A percentile compares a stretch with the other conserved stretches of the same genome.
These are phyloP conservation scores for Spodoptera exigua DNA, from an alignment of 2,888 invertebrate genomes.

Conservation along the genomic window DNA sequence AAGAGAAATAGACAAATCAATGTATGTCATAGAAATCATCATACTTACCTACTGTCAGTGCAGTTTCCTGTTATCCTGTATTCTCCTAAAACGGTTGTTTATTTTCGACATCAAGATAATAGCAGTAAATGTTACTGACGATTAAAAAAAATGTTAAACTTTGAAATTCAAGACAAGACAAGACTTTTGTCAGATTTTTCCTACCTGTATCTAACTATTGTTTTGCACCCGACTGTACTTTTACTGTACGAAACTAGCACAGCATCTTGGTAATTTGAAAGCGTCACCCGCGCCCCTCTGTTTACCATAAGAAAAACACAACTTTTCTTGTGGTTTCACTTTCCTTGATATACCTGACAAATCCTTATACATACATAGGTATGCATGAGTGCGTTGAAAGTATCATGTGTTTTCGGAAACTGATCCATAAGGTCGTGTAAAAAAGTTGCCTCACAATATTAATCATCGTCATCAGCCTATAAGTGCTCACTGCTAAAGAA, in stretches of 20 bases:
- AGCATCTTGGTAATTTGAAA: slow-evolving; percentile 81
- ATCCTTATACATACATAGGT: background rate
- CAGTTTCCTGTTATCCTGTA: too few relatives aligned
- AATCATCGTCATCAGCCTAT: too few relatives aligned
- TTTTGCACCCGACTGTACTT: slow-evolving; percentile 65
- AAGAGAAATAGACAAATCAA: too few relatives aligned
- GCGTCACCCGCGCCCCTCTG: slow-evolving; percentile 60
- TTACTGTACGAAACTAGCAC: slow-evolving; percentile 70
- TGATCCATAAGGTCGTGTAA: too few relatives aligned
- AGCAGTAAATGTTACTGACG: too few relatives aligned
- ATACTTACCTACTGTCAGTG: too few relatives aligned
- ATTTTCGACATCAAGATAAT: too few relatives aligned
- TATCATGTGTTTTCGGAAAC: too few relatives aligned
- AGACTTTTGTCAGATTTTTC: background rate
- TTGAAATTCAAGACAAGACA: background rate
- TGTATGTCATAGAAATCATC: too few relatives aligned
- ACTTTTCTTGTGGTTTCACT: slow-evolving; percentile 61
- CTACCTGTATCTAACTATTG: background rate
- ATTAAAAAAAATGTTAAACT: background rate
- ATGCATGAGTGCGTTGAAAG: background rate
- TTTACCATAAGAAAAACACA: slow-evolving; percentile 52
- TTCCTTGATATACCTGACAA: slow-evolving; percentile 53
- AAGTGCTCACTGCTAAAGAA: too few relatives aligned
- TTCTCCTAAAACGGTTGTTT: too few relatives aligned
- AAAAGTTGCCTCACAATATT: too few relatives aligned